Conservation (phyloP, 2,797 vertebrate genomes). For the Salmo trutta region DNA sequence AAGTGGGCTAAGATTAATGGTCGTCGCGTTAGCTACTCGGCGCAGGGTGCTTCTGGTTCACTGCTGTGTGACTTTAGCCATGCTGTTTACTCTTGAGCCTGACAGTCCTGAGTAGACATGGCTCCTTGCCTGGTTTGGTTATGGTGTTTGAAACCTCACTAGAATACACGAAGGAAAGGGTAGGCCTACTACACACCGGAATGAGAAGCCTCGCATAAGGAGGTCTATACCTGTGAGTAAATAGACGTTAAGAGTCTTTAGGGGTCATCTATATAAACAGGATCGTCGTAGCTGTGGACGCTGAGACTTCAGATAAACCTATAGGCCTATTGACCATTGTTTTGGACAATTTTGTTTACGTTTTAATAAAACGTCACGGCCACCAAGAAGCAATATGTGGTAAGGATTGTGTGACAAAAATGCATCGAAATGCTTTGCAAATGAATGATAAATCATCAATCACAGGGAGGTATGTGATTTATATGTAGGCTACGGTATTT, state of each 20-base stretch:
- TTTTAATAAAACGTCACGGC: not conserved
- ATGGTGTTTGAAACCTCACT: constrained; percentile 2
- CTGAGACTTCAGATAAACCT: not conserved
- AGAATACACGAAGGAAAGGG: constrained; percentile 27
- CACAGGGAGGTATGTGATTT: not conserved
- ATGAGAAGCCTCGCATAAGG: constrained; percentile 52
- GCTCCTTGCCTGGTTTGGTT: constrained; percentile 9
- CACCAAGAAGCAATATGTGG: not conserved
- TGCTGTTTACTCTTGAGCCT: constrained; percentile 72
- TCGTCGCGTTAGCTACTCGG: constrained; percentile 62
- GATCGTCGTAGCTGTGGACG: not conserved
- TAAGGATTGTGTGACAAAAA: not conserved
- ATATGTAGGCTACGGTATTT: not conserved
- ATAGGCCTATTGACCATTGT: not conserved
- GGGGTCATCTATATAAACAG: constrained; percentile 41
- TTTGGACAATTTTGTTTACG: constrained; percentile 2
- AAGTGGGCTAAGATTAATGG: constrained; percentile 47
- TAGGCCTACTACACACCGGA: constrained; percentile 8
- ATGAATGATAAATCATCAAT: not conserved
- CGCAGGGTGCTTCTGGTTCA: constrained; percentile 61
- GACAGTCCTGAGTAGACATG: constrained; percentile 58
- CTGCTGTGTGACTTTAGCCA: constrained; percentile 74
- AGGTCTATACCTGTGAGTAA: constrained; percentile 65
- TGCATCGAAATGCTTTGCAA: not conserved
- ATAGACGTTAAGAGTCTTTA: constrained; percentile 51